Conservation (phyloP, 2,113 vertebrate species). For the Corythaeola cristata region DNA sequence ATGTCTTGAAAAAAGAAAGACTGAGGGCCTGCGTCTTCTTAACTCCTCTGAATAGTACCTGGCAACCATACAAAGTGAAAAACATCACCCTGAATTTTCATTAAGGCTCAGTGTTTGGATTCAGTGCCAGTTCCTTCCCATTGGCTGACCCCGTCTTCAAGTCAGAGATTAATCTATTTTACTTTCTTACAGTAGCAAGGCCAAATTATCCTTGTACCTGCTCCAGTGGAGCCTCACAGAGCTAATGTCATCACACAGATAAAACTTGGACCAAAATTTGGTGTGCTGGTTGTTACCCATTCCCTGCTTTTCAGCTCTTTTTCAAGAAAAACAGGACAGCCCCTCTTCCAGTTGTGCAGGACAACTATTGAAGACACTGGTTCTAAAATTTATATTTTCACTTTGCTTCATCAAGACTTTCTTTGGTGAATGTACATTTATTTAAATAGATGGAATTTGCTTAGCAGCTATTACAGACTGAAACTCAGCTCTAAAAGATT, state of each 20-base stretch:
- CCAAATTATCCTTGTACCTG: not conserved
- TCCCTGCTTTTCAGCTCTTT: not conserved
- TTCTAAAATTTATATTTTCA: not conserved
- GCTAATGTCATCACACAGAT: not conserved
- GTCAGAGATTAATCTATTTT: not conserved
- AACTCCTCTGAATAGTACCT: not conserved
- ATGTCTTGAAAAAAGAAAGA: not conserved
- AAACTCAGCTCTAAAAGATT: not conserved
- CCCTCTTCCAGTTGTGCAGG: not conserved
- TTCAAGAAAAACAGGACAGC: not conserved
- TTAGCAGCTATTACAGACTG: not conserved
- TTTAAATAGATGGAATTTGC: not conserved
- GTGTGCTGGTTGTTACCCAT: not conserved
- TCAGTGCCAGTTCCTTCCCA: conserved; percentile 6
- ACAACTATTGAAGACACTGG: not conserved
- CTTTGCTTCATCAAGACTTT: not conserved
- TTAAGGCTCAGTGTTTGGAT: not conserved
- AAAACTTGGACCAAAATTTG: not conserved
- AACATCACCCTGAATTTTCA: conserved; percentile 5
- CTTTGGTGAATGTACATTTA: not conserved
- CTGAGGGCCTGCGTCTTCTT: not conserved
- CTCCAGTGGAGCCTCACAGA: not conserved
- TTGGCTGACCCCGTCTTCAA: not conserved
- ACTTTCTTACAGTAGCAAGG: not conserved
- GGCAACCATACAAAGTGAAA: conserved; percentile 1